Evolutionary conservation across 2,113 vertebrate genomes (phyloP).

Genomic region (Illadopsis cleaveri): DNA sequence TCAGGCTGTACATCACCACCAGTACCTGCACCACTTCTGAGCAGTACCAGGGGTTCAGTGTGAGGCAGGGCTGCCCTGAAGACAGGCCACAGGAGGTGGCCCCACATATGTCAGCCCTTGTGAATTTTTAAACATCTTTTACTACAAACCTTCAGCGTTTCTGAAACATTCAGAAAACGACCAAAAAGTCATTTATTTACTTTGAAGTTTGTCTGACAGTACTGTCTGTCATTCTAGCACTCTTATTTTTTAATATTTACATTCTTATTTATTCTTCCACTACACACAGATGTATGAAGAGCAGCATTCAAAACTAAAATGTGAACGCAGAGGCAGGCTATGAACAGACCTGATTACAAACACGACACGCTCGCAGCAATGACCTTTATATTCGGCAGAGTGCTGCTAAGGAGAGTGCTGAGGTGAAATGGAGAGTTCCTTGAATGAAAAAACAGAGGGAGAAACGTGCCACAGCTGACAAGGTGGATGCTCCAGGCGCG

Average conservation of each 20-base stretch:
- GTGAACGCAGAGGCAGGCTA: background rate
- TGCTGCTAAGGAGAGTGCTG: rapidly evolving
- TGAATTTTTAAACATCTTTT: background rate
- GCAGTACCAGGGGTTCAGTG: rapidly evolving
- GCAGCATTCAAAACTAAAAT: background rate
- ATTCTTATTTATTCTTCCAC: background rate
- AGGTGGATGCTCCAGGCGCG: background rate
- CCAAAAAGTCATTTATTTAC: background rate
- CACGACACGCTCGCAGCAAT: rapidly evolving
- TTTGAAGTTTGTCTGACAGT: background rate
- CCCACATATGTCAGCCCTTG: background rate
- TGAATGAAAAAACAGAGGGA: background rate
- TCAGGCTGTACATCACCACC: background rate
- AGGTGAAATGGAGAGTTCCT: background rate
- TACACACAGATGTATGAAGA: rapidly evolving
- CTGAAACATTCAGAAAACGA: background rate
- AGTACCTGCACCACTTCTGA: rapidly evolving
- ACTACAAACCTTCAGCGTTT: background rate
- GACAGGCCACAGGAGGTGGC: background rate
- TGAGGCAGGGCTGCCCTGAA: rapidly evolving
- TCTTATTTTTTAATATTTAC: background rate
- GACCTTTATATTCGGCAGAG: background rate
- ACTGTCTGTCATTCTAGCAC: background rate
- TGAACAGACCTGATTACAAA: background rate
- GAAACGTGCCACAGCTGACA: background rate